Conservation (phyloP, 2,888 invertebrate species). For the Hetaerina titia region DNA sequence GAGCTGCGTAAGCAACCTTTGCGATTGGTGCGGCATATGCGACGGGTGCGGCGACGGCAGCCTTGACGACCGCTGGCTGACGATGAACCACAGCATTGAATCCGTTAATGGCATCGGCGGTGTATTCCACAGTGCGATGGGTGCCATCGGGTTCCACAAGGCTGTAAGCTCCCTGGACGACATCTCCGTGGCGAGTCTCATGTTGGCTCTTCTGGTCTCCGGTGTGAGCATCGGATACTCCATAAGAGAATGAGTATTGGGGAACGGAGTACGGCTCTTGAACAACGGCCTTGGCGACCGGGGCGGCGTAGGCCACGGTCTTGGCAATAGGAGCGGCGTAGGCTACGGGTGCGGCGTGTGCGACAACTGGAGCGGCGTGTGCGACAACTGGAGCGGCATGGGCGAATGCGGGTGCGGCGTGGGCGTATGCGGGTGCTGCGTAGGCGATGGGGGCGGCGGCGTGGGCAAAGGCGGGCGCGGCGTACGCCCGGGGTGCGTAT, state of each 20-base stretch:
- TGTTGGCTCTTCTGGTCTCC: slow-evolving; percentile 68
- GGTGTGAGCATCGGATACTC: slow-evolving; percentile 60
- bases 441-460: slow-evolving; percentile 7
- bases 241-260: slow-evolving; percentile 63
- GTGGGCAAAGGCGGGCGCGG: slow-evolving; percentile 7
- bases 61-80: slow-evolving; percentile 35
- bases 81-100: slow-evolving; percentile 68
- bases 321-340: slow-evolving; percentile 38
- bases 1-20: slow-evolving; percentile 65
- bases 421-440: not conserved
- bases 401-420: slow-evolving; percentile 33
- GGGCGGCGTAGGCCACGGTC: not conserved
- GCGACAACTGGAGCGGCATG: slow-evolving; percentile 31
- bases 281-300: slow-evolving; percentile 62
- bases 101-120: slow-evolving; percentile 68
- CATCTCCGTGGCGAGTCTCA: slow-evolving; percentile 67
- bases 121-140: slow-evolving; percentile 64
- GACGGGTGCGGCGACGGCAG: slow-evolving; percentile 67
- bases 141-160: slow-evolving; percentile 68
- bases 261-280: slow-evolving; percentile 57
- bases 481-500: slow-evolving; percentile 23
- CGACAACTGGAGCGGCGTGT: slow-evolving; percentile 29
- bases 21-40: slow-evolving; percentile 60
- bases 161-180: slow-evolving; percentile 67
- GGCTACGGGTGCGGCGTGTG: slow-evolving; percentile 31